A percentile compares a stretch with the other conserved stretches of the same genome.
Conservation (phyloP, 2,113 vertebrate species). For the Poeciliopsis turrubarensis region DNA sequence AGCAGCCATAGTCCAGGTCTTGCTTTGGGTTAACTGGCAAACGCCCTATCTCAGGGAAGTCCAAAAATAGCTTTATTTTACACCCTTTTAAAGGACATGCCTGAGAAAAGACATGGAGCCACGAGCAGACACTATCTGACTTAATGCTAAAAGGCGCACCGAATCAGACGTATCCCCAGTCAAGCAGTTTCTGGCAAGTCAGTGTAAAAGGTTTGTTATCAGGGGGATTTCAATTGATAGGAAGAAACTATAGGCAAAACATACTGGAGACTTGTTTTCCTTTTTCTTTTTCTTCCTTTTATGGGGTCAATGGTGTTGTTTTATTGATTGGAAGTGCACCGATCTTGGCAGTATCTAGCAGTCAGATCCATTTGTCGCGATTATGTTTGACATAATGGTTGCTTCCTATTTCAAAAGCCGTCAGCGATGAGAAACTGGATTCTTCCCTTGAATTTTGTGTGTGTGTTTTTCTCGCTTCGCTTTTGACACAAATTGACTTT, state of each 20-base stretch:
- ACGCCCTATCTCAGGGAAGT: constrained; percentile 74
- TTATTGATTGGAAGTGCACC: constrained; percentile 47
- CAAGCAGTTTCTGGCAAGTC: constrained; percentile 61
- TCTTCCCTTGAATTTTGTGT: constrained; percentile 11
- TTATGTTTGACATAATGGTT: constrained; percentile 66
- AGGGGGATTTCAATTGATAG: constrained; percentile 54
- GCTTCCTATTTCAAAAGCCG: constrained; percentile 56
- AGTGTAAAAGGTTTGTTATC: constrained; percentile 63
- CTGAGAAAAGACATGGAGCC: constrained; percentile 44
- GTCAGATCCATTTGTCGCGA: constrained; percentile 61
- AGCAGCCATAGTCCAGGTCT: constrained; percentile 61
- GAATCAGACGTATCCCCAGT: constrained; percentile 63
- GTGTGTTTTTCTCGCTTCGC: constrained; percentile 1
- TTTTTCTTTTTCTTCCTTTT: constrained; percentile 60
- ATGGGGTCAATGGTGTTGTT: constrained; percentile 44
- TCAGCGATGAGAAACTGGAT: constrained; percentile 57
- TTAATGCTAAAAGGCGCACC: constrained; percentile 58
- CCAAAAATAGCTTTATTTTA: constrained; percentile 73
- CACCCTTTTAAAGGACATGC: constrained; percentile 62
- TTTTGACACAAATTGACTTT: constrained; percentile 44
- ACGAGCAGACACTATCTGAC: constrained; percentile 43
- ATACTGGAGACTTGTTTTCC: constrained; percentile 35
- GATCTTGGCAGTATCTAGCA: constrained; percentile 52
- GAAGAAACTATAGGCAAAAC: constrained; percentile 34
- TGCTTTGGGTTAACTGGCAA: constrained; percentile 72